Percentiles rank a stretch among this genome's conserved stretches.
phyloP scores from a whole-genome alignment of 2,888 invertebrate genomes.

The Cenopis cana region DNA sequence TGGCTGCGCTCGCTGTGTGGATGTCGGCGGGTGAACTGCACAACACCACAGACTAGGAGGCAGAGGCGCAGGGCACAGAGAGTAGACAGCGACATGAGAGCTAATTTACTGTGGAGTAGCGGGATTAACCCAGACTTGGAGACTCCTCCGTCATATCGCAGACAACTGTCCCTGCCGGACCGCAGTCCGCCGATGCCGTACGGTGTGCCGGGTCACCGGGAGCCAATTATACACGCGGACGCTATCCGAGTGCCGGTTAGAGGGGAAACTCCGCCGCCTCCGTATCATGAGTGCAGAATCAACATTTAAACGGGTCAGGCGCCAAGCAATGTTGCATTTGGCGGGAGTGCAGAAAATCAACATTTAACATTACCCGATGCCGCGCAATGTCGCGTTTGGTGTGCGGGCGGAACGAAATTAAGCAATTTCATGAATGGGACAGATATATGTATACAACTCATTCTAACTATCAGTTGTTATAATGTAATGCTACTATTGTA shows the following conservation, averaged over 20 bases:
- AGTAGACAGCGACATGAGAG: slow-evolving; percentile 70
- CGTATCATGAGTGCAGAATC: slow-evolving; percentile 74
- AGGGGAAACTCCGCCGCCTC: slow-evolving; percentile 79
- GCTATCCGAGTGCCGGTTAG: slow-evolving; percentile 66
- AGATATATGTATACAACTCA: no score
- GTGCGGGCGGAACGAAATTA: neutral
- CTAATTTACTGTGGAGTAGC: slow-evolving; percentile 73
- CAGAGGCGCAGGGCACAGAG: slow-evolving; percentile 60
- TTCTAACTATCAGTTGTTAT: no score
- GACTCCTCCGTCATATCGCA: slow-evolving; percentile 72
- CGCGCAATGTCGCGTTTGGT: no score
- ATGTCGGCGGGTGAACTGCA: slow-evolving; percentile 62
- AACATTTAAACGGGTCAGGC: slow-evolving; percentile 56
- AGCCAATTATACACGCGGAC: slow-evolving; percentile 63
- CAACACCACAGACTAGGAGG: slow-evolving; percentile 58
- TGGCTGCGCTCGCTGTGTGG: slow-evolving; percentile 73
- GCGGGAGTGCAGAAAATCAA: neutral
- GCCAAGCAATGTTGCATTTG: neutral
- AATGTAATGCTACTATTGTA: no score
- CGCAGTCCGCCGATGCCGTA: slow-evolving; percentile 60
- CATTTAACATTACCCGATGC: no score
- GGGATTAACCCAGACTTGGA: slow-evolving; percentile 69
- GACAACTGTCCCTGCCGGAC: slow-evolving; percentile 69
- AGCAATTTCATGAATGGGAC: no score
- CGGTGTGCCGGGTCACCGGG: slow-evolving; percentile 60